A percentile compares a stretch with the other conserved stretches of the same genome.
These are phyloP conservation scores for Stylophora pistillata DNA, from an alignment of 64 coral and sea anemone species.

Conservation along the genomic window DNA sequence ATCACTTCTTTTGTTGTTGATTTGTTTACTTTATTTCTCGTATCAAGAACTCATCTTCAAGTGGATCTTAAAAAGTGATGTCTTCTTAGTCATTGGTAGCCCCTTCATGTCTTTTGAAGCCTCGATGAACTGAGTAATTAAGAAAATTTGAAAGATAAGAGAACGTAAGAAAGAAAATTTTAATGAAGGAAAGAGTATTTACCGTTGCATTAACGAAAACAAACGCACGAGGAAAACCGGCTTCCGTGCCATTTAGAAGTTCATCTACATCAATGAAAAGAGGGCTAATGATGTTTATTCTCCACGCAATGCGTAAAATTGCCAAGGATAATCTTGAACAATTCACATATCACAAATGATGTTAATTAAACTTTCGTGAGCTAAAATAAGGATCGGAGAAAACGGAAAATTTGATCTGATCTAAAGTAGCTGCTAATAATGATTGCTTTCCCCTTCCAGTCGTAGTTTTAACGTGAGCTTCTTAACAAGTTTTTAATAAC, in stretches of 20 bases:
- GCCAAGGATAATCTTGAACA: not conserved
- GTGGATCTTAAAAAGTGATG: no score
- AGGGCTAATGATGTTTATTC: not conserved
- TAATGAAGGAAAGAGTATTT: constrained; percentile 16
- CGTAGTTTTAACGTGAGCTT: not conserved
- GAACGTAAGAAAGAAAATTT: not conserved
- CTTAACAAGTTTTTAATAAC: not conserved
- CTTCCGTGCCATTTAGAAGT: constrained; percentile 7
- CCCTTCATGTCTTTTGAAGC: no score
- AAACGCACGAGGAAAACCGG: constrained; percentile 1
- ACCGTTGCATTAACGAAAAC: constrained; percentile 13
- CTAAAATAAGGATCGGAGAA: not conserved
- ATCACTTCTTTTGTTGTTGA: no score
- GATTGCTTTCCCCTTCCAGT: not conserved
- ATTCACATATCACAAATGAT: not conserved
- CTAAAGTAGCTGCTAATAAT: not conserved
- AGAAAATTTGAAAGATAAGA: not conserved
- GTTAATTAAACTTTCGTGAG: not conserved
- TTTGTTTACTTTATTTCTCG: no score
- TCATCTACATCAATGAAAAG: not conserved
- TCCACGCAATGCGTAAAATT: not conserved
- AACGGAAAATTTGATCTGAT: not conserved
- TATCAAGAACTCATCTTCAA: no score
- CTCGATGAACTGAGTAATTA: no score
- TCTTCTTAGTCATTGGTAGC: no score